A percentile compares a stretch with the other conserved stretches of the same genome.
Conservation (phyloP, 2,113 vertebrate genomes). For the Tylochromis polylepis region DNA sequence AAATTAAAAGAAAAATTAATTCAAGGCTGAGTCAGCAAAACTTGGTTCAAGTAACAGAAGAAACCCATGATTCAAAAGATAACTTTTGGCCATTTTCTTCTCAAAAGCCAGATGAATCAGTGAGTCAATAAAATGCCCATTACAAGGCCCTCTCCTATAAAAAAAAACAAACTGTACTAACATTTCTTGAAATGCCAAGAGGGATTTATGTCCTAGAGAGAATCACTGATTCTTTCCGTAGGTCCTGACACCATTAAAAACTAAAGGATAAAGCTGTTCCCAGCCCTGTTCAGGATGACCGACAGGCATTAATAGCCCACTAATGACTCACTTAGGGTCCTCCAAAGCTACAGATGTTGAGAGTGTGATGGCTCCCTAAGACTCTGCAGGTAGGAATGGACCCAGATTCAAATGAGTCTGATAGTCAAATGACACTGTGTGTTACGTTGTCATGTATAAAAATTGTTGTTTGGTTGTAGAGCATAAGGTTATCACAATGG, state of each 20-base stretch:
- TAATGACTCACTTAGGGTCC: slow-evolving; percentile 22
- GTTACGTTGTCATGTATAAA: neutral
- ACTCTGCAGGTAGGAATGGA: neutral
- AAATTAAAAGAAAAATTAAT: neutral
- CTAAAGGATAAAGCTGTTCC: slow-evolving; percentile 38
- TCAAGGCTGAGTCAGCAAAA: neutral
- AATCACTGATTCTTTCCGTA: slow-evolving; percentile 25
- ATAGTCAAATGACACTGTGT: neutral
- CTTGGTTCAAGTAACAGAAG: neutral
- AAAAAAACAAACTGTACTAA: neutral
- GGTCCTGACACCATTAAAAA: slow-evolving; percentile 43
- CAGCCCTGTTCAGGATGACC: neutral
- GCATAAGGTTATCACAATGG: neutral
- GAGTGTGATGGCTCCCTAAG: neutral
- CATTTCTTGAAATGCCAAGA: slow-evolving; percentile 29
- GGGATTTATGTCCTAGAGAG: slow-evolving; percentile 29
- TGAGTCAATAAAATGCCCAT: slow-evolving; percentile 4
- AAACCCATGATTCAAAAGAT: neutral
- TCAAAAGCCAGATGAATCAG: neutral
- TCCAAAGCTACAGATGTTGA: neutral
- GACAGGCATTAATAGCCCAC: slow-evolving; percentile 23
- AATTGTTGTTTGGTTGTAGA: neutral
- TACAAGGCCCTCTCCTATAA: neutral
- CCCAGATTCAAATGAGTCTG: neutral
- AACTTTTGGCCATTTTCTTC: neutral